These are phyloP conservation scores for Amiota mariae DNA, from an alignment of 2,888 invertebrate species.

Conservation along the genomic window DNA sequence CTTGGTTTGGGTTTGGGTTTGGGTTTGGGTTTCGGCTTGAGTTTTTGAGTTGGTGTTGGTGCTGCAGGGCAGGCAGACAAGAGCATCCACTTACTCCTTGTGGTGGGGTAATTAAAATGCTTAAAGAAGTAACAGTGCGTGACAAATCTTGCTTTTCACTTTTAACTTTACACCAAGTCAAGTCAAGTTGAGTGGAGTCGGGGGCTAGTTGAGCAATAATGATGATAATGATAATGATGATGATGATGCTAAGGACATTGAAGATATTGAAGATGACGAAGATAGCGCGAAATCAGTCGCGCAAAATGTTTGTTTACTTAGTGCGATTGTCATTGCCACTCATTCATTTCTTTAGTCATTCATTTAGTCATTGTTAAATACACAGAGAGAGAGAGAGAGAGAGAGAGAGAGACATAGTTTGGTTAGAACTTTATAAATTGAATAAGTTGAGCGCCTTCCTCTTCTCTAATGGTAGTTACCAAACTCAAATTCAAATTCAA, in stretches of 20 bases:
- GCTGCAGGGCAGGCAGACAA: not conserved
- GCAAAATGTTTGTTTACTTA: conserved; percentile 5
- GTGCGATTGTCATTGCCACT: not conserved
- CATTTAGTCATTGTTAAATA: not conserved
- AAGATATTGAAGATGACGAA: too few relatives aligned
- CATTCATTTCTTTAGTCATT: not conserved
- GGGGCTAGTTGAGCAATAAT: not conserved
- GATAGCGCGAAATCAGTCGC: not conserved
- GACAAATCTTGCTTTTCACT: conserved; percentile 70
- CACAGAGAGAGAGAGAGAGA: too few relatives aligned
- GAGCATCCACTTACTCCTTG: conserved; percentile 36
- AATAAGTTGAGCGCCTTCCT: not conserved
- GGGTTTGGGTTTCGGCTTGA: not conserved
- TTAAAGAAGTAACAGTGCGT: conserved; percentile 70
- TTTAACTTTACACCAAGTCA: conserved; percentile 51
- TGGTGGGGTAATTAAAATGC: conserved; percentile 68
- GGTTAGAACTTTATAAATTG: conserved; percentile 10
- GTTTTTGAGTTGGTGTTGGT: not conserved
- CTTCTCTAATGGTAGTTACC: too few relatives aligned
- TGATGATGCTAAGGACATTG: too few relatives aligned
- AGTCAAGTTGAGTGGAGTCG: not conserved
- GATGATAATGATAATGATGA: too few relatives aligned
- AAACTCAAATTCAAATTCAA: too few relatives aligned
- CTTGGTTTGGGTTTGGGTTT: not conserved
- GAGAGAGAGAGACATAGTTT: too few relatives aligned